Base-by-base conservation (phyloP, 1,140 invertebrate genomes). In the Drosophila serrata region DNA sequence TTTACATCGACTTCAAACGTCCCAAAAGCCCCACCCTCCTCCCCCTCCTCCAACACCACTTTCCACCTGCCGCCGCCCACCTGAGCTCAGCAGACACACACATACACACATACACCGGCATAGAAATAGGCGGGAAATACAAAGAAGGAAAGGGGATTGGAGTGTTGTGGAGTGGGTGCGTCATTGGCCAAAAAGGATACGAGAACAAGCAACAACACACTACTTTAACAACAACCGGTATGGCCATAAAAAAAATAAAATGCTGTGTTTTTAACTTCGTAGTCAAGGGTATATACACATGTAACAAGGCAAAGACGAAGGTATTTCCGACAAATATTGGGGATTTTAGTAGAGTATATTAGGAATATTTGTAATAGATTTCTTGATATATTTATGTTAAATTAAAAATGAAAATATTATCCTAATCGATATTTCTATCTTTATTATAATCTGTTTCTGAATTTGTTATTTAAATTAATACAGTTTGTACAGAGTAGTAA, bases 131-230 rank as follows among this genome's bases (percentile, higher is more conserved):
- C 56, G 56, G 74, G 58, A 62, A 70, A 60, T 43, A 72, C 53
- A 73, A 73, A 68, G 48, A 49, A 55, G 42, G 61, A 67, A 31
- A 15, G 72, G 60, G 53, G 46, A 0, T 15, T 29, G 63, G 55
- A 35, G 60, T 40, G 65, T 17, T n/a, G 12, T 31, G 35, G 9
- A 67, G 48, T 51, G 63, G 59, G 62, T 64, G 56, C 61, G 79
- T 73, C 69, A 75, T 75, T 79, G 80, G 80, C 60, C 67, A 42
- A 85, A 85, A 79, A 87, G 80, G 80, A 87, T 90, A 77, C 63
- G 84, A 76, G 37, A 75, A 31, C 64, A 33, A 56, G 33, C 77
- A 81, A 46, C 59, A 68, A 29, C 40, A 60, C 24, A 40, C 63
- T 33, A 27, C 72, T 58, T 62, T 37, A 60, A 43, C 64, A 68